A percentile compares a stretch with the other conserved stretches of the same genome.
Evolutionary conservation across 2,113 vertebrate genomes (phyloP).

Genomic region (Cichladusa arquata): DNA sequence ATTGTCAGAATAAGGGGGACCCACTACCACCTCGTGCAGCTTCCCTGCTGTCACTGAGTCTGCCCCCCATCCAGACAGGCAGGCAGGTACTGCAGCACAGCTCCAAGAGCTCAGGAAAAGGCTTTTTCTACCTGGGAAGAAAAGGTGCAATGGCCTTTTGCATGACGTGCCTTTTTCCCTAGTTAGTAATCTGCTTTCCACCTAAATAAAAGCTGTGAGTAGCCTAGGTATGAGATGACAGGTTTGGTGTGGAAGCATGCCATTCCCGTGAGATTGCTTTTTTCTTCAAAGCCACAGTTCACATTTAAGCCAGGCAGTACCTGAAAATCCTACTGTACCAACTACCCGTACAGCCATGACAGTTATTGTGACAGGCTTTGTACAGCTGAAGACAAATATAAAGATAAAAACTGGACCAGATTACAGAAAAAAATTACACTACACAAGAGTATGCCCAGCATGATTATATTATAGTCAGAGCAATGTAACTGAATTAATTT

Average conservation of each 20-base stretch:
- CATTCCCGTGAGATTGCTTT: neutral
- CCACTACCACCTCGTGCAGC: neutral
- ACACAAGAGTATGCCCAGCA: neutral
- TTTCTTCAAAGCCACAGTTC: neutral
- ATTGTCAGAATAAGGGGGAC: neutral
- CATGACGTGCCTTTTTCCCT: neutral
- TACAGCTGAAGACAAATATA: neutral
- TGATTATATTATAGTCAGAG: neutral
- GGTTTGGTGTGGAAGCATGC: neutral
- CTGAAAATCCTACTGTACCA: neutral
- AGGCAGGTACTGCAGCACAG: fast-evolving
- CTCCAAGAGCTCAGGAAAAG: fast-evolving
- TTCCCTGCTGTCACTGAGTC: neutral
- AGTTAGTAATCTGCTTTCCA: neutral
- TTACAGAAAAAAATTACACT: neutral
- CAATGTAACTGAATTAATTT: conserved; percentile 25
- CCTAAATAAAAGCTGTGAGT: neutral
- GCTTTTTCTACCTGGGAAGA: neutral
- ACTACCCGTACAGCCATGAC: neutral
- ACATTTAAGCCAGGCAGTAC: neutral
- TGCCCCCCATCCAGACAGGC: neutral
- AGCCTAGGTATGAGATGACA: neutral
- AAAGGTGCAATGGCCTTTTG: neutral
- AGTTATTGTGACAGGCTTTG: neutral
- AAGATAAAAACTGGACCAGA: neutral